Base-by-base conservation (phyloP, 2,113 vertebrate genomes). In the Vidua macroura region DNA sequence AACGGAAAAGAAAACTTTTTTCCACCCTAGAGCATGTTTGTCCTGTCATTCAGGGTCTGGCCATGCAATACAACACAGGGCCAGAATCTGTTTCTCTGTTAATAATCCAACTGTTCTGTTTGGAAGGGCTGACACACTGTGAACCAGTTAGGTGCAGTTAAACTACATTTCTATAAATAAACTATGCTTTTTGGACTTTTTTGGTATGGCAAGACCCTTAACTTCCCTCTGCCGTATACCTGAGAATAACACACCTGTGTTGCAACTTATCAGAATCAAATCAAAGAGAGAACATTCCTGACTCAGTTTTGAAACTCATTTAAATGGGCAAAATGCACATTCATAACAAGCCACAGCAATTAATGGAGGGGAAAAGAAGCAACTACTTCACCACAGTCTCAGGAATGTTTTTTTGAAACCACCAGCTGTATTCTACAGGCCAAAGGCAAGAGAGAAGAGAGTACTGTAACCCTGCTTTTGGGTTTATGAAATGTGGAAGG, bases 241-340 rank as follows among this genome's bases (percentile, higher is more conserved):
- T 94, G 96, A 95, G 94, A 93, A 87, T 67, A 93, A 89, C 58
- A 91, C 37, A 79, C 60, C 67, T 86, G 73, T 81, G 49, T 30
- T 91, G n/a, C 68, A 63, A 68, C 44, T 70, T 41, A 31, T 4
- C 68, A 83, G 52, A 75, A 83, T 60, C 55, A 56, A 76, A 80
- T 56, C 43, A 66, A 83, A 49, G 87, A 64, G 27, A n/a, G 2
- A 87, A 64, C 66, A 76, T 82, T 91, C 89, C 91, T 77, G 68
- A 81, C 55, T 78, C 20, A 22, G 75, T 62, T 94, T 66, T 49
- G 56, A 89, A 93, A 83, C 63, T 64, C 8, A 3, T 52, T 77
- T 48, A 83, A 85, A 80, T 59, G 53, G 69, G 62, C 67, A 91
- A 92, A 96, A 93, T 49, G 16, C 35, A 74, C n/a, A 56, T 92